Percentiles rank a stretch among this genome's conserved stretches.
Evolutionary conservation across 1,140 invertebrate genomes (phyloP).

Genomic region (Aradophagus sp.): DNA sequence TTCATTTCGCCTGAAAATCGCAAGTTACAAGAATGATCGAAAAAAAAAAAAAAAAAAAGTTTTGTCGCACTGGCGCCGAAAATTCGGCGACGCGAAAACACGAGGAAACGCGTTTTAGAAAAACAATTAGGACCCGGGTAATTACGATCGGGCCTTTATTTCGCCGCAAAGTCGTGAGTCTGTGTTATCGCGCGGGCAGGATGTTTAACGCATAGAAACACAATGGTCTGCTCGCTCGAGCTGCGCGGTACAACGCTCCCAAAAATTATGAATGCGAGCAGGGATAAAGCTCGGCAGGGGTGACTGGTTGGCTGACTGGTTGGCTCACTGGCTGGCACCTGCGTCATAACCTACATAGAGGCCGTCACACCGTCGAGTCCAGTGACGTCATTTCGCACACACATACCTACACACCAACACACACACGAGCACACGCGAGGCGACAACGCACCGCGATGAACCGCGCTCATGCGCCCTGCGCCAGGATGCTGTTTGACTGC

Average conservation of each 20-base stretch:
- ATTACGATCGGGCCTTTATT: slow-evolving; percentile 12
- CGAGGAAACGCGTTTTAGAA: too few relatives aligned
- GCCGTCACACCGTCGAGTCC: slow-evolving; percentile 66
- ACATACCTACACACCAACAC: too few relatives aligned
- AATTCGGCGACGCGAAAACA: too few relatives aligned
- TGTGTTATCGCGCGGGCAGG: slow-evolving; percentile 21
- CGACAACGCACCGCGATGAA: slow-evolving; percentile 38
- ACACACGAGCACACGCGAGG: slow-evolving; percentile 58
- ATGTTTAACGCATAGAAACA: slow-evolving; percentile 36
- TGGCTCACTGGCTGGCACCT: slow-evolving; percentile 53
- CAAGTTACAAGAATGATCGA: too few relatives aligned
- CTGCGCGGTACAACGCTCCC: slow-evolving; percentile 50
- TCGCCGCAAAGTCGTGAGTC: slow-evolving; percentile 12
- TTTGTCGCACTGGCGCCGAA: too few relatives aligned
- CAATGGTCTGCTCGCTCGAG: slow-evolving; percentile 23
- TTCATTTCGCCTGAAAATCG: too few relatives aligned
- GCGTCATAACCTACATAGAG: slow-evolving; percentile 72
- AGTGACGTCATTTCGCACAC: slow-evolving; percentile 69
- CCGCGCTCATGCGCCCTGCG: slow-evolving; percentile 57
- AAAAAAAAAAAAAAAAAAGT: too few relatives aligned
- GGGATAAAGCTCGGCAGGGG: slow-evolving; percentile 62
- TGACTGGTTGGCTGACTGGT: slow-evolving; percentile 52
- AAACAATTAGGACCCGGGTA: too few relatives aligned
- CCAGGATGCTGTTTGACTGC: slow-evolving; percentile 58
- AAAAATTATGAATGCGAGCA: slow-evolving; percentile 55